phyloP scores from a whole-genome alignment of 2,888 invertebrate species.

The Apomyelois bistriatella region DNA sequence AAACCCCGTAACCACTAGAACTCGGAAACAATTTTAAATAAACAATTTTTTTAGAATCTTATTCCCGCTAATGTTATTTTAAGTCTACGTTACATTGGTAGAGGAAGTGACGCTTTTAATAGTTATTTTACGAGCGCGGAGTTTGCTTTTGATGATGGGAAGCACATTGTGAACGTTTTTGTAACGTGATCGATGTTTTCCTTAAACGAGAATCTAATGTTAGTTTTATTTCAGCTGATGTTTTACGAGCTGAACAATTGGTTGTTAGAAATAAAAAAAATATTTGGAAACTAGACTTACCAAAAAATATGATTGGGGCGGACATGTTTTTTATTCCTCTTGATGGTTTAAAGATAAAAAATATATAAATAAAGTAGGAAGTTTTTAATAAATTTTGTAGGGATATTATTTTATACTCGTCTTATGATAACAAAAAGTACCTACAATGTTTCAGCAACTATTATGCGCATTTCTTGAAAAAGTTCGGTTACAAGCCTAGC shows the following conservation, averaged over 20 bases:
- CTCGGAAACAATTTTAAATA: too few relatives aligned
- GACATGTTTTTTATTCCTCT: background rate
- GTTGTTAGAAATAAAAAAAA: background rate
- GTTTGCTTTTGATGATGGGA: background rate
- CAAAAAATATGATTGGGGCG: too few relatives aligned
- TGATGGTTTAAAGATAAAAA: too few relatives aligned
- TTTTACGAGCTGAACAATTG: background rate
- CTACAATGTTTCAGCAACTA: too few relatives aligned
- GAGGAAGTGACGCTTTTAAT: conserved; percentile 6
- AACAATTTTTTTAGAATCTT: background rate
- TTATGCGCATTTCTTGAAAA: too few relatives aligned
- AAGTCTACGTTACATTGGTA: background rate
- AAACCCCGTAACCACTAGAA: too few relatives aligned
- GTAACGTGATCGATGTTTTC: background rate
- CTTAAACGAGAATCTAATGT: background rate
- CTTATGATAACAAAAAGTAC: too few relatives aligned
- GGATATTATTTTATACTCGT: too few relatives aligned
- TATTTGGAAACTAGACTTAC: too few relatives aligned
- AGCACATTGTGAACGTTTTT: conserved; percentile 2
- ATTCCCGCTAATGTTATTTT: background rate
- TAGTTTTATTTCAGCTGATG: background rate
- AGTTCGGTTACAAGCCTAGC: too few relatives aligned
- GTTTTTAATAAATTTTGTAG: too few relatives aligned
- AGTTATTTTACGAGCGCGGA: conserved; percentile 5
- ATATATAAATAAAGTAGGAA: too few relatives aligned